Percentiles rank a stretch among this genome's conserved stretches.
Conservation (phyloP, 2,888 invertebrate species). For the Meta bourneti region DNA sequence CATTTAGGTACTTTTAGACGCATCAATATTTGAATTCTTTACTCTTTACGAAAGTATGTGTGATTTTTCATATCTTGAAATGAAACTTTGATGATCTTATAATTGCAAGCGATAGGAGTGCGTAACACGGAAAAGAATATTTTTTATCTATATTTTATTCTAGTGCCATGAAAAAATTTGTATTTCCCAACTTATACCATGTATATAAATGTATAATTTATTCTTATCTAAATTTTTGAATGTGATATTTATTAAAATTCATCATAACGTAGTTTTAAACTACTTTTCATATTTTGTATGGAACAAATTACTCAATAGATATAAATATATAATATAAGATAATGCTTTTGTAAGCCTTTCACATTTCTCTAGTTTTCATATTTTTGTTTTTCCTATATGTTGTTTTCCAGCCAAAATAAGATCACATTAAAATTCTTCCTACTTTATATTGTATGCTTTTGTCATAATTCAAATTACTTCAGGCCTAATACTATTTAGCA, state of each 20-base stretch:
- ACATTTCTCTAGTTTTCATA: too few relatives aligned
- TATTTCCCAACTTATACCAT: conserved; percentile 13
- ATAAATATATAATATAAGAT: too few relatives aligned
- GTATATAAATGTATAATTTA: conserved; percentile 21
- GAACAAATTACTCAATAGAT: not conserved
- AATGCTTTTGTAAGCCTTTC: too few relatives aligned
- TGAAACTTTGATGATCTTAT: not conserved
- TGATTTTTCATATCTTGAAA: not conserved
- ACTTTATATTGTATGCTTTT: too few relatives aligned
- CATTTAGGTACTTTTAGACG: conserved; percentile 87
- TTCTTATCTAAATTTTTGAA: conserved; percentile 15
- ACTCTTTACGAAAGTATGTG: not conserved
- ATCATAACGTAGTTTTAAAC: not conserved
- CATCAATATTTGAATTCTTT: conserved; percentile 62
- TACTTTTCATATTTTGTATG: not conserved
- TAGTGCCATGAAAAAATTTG: conserved; percentile 22
- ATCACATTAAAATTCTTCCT: too few relatives aligned
- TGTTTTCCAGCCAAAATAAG: too few relatives aligned
- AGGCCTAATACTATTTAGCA: too few relatives aligned
- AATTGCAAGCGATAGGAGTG: conserved; percentile 45
- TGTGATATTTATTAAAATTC: conserved; percentile 12
- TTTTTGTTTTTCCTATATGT: too few relatives aligned
- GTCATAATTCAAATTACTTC: too few relatives aligned
- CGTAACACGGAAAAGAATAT: conserved; percentile 36
- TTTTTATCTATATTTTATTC: conserved; percentile 61